phyloP scores from a whole-genome alignment of 2,888 invertebrate genomes.

The Andrena fulva region DNA sequence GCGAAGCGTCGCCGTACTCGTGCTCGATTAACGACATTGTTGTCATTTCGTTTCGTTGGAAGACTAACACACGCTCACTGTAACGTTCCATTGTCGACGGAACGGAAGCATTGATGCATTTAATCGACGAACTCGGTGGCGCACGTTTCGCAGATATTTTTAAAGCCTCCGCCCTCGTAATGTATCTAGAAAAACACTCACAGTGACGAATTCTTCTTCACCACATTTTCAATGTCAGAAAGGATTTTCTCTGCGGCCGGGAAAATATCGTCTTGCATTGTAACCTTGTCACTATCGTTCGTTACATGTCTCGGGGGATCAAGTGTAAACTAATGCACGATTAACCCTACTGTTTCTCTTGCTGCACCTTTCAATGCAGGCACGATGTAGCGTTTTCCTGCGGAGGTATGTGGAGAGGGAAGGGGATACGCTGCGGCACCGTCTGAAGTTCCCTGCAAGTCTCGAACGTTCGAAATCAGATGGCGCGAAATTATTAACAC shows the following conservation, averaged over 20 bases:
- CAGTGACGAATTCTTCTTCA: slow-evolving; percentile 91
- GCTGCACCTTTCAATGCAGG: slow-evolving; percentile 72
- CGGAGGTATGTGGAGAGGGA: slow-evolving; percentile 54
- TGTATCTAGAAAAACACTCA: slow-evolving; percentile 85
- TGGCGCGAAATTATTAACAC: slow-evolving; percentile 52
- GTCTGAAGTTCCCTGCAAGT: slow-evolving; percentile 66
- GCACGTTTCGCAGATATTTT: slow-evolving; percentile 51
- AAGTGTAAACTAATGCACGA: slow-evolving; percentile 63
- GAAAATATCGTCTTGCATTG: slow-evolving; percentile 88
- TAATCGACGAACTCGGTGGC: slow-evolving; percentile 23
- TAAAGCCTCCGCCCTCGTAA: slow-evolving; percentile 72
- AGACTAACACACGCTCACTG: background rate
- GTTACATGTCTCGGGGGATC: slow-evolving; percentile 74
- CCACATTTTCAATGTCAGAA: slow-evolving; percentile 90
- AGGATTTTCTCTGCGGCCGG: slow-evolving; percentile 93
- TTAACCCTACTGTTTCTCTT: slow-evolving; percentile 63
- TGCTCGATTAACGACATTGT: slow-evolving; percentile 35
- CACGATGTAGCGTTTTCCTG: slow-evolving; percentile 70
- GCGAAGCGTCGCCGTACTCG: slow-evolving; percentile 39
- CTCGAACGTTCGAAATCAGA: slow-evolving; percentile 48
- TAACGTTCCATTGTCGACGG: background rate
- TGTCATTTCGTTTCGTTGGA: slow-evolving; percentile 15
- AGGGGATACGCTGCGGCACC: slow-evolving; percentile 52
- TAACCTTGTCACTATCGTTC: slow-evolving; percentile 69
- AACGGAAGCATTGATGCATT: background rate